Conservation (phyloP, 2,113 vertebrate species). For the Psammodynastes pulverulentus region DNA sequence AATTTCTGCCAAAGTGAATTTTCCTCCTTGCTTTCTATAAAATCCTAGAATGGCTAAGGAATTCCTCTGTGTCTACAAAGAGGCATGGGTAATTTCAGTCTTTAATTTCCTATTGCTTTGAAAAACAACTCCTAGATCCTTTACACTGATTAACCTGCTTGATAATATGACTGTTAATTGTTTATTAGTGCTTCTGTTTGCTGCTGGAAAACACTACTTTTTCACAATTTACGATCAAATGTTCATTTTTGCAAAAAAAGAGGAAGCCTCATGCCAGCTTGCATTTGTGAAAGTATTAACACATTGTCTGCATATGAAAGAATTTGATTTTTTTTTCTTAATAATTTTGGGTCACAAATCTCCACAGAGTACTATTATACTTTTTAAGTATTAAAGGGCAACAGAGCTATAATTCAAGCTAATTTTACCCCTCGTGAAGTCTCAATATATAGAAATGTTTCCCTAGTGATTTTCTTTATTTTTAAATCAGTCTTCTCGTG, state of each 20-base stretch:
- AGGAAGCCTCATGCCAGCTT: background rate
- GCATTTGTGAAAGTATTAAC: background rate
- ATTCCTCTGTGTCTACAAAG: background rate
- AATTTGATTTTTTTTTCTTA: background rate
- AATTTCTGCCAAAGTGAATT: background rate
- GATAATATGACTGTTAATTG: background rate
- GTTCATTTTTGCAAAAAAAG: background rate
- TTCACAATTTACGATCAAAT: background rate
- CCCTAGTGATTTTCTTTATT: background rate
- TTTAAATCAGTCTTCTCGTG: background rate
- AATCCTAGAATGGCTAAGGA: background rate
- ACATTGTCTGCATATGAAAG: background rate
- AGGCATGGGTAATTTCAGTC: background rate
- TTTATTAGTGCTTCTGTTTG: background rate
- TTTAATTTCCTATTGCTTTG: background rate
- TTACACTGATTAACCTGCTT: background rate
- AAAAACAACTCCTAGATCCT: background rate
- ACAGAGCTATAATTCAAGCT: background rate
- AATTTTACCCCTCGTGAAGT: background rate
- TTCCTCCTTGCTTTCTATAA: background rate
- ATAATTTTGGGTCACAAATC: background rate
- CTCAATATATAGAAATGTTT: background rate
- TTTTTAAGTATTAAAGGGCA: background rate
- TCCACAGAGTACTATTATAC: background rate
- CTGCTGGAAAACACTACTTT: background rate